Evolutionary conservation across 2,888 invertebrate genomes (phyloP), one percentile per base, ranked within the genome.

Genomic region (Stenolophus ochropezus): DNA sequence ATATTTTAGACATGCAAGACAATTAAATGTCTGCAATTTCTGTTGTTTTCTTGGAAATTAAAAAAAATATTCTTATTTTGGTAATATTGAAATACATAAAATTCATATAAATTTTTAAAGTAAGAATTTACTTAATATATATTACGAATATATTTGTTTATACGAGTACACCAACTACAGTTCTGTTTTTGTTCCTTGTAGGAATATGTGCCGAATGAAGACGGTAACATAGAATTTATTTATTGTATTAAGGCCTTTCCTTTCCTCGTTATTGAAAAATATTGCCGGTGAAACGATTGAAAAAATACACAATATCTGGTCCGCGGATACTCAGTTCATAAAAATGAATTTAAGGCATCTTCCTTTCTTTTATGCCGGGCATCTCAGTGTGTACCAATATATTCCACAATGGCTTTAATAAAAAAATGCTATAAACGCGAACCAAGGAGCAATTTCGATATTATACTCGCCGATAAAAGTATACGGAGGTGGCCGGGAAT

Each of bases 361-460:
- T 23, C n/a, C 27, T 49, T 73, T 73, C 73, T 73, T 49, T 73
- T 73, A 73, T 73, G 25, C 49, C 16, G 14, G 21, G 49, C 18
- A 47, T 73, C 21, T 73, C 21, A 23, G 21, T 73, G 73, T 49
- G 73, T 73, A 73, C 47, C 73, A 73, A 78, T 78, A 65, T 61
- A 77, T 65, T 25, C 65, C 61, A 78, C 78, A 78, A 78, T 78
- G 61, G 78, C 69, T 65, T 79, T 79, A 49, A 79, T 79, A 79
- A 79, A 79, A 78, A 79, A 79, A 79, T 78, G 58, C 78, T 61
- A 61, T 78, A 78, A 78, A 78, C 49, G 78, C 49, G 20, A 58
- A 47, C 47, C 18, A 65, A 78, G 69, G 71, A 79, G 79, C 79
- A 79, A 79, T 79, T 79, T 53, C 27, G 69, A 79, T 79, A 79